Evolutionary conservation across 2,113 vertebrate species (phyloP), one percentile per base, ranked within the genome.

Genomic region (Abramis brama): DNA sequence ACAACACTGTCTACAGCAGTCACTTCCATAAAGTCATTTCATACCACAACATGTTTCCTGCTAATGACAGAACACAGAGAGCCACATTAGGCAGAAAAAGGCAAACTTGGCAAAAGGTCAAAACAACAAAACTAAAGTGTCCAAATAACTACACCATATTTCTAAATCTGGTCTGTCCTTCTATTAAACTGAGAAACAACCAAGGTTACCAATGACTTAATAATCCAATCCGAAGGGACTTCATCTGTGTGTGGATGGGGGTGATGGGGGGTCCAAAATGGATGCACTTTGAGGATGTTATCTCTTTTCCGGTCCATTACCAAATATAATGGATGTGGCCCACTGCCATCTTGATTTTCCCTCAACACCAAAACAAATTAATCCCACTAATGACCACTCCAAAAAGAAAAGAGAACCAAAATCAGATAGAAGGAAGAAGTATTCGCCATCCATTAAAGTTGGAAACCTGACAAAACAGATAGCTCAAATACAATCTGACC

Each of bases 361-460:
- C 64, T 82, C 64, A 64, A 82, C 82, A 83, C 55, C 55, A 82
- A 86, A 89, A 86, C 82, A 85, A 75, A 88, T 89, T 47, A 86
- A 89, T 86, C 86, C 87, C 68, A 36, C 78, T 85, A 89, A 89
- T 79, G 82, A 82, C 52, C 59, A 71, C 62, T 64, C 43, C 62
- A 52, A 64, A 79, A 85, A 17, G 43, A 76, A 78, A 73, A 27
- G 55, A 73, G 55, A 50, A 43, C 23, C n/a, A 70, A 64, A 60
- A 71, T 60, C 60, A 79, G 68, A 57, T 21, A 79, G 45, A 82
- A 50, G 71, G 43, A 71, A 78, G 25, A 19, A 47, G 57, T 55
- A 25, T 82, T 13, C 21, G 36, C 23, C 52, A 86, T 84, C 50
- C 64, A 74, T 87, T 84, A 82, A 60, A 60, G 27, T 33, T 39